A percentile compares a stretch with the other conserved stretches of the same genome.
phyloP scores from a whole-genome alignment of 2,888 invertebrate genomes.

The Lithophane leautieri region DNA sequence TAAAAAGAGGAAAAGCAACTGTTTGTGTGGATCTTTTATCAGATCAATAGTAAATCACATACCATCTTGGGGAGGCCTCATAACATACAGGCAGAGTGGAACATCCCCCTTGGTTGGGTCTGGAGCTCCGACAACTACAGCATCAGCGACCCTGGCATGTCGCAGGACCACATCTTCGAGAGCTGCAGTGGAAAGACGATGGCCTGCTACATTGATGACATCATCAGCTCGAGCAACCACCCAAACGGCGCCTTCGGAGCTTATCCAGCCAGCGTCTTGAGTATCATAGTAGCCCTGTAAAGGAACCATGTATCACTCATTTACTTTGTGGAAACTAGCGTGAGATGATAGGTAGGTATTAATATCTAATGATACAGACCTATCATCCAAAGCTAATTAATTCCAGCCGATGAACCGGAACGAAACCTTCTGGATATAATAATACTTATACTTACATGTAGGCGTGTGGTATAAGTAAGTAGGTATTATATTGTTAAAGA shows the following conservation, averaged over 20 bases:
- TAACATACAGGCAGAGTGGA: constrained; percentile 96
- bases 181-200: constrained; percentile 96
- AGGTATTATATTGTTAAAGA: neutral
- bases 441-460: too few species aligned
- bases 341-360: too few species aligned
- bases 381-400: neutral
- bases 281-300: constrained; percentile 97
- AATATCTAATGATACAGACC: neutral
- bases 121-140: constrained; percentile 97
- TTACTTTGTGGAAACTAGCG: neutral
- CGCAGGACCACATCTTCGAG: constrained; percentile 97
- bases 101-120: constrained; percentile 97
- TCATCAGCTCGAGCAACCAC: constrained; percentile 98
- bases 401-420: neutral
- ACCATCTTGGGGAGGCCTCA: constrained; percentile 91
- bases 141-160: constrained; percentile 96
- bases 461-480: too few species aligned
- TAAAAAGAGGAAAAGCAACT: neutral
- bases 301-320: neutral
- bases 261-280: constrained; percentile 97
- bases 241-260: constrained; percentile 95
- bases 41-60: constrained; percentile 69
- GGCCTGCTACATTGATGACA: constrained; percentile 98
- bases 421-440: neutral
- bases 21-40: neutral